phyloP scores from a whole-genome alignment of 2,113 vertebrate genomes.

The Perccottus glenii region DNA sequence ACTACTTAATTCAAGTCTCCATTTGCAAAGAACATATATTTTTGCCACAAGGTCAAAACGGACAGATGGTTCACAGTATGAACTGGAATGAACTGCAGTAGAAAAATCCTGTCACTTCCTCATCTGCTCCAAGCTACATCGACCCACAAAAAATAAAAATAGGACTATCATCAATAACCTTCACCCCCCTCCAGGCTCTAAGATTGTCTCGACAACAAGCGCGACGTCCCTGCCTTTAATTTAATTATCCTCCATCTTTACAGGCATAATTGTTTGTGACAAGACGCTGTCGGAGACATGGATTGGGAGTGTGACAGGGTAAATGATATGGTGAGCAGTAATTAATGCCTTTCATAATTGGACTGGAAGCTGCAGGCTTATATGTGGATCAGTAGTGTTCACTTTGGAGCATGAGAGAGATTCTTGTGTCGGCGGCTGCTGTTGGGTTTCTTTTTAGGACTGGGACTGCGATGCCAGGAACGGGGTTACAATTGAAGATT shows the following conservation, averaged over 20 bases:
- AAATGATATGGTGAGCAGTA: conserved; percentile 67
- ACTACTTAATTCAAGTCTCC: conserved; percentile 3
- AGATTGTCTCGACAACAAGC: conserved; percentile 66
- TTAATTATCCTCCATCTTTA: conserved; percentile 75
- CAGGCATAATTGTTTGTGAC: conserved; percentile 80
- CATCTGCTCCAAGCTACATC: conserved; percentile 29
- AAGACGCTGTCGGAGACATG: conserved; percentile 61
- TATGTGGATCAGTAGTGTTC: conserved; percentile 26
- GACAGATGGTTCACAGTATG: conserved; percentile 56
- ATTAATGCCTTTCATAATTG: conserved; percentile 78
- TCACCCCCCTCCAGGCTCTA: conserved; percentile 41
- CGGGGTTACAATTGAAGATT: conserved; percentile 13
- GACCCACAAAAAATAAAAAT: conserved; percentile 7
- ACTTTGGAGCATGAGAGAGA: neutral
- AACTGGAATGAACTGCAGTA: conserved; percentile 41
- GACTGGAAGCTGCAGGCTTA: conserved; percentile 61
- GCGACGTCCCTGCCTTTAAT: conserved; percentile 68
- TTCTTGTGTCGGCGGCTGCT: neutral
- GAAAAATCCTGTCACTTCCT: conserved; percentile 32
- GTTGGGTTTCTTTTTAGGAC: too few relatives aligned
- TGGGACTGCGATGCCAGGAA: neutral
- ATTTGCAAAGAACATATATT: conserved; percentile 38
- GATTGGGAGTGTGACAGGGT: conserved; percentile 51
- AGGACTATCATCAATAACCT: conserved; percentile 61
- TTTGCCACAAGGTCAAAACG: conserved; percentile 39